These are phyloP conservation scores for Cyanoderma ruficeps DNA, from an alignment of 2,113 vertebrate genomes.

Conservation along the genomic window DNA sequence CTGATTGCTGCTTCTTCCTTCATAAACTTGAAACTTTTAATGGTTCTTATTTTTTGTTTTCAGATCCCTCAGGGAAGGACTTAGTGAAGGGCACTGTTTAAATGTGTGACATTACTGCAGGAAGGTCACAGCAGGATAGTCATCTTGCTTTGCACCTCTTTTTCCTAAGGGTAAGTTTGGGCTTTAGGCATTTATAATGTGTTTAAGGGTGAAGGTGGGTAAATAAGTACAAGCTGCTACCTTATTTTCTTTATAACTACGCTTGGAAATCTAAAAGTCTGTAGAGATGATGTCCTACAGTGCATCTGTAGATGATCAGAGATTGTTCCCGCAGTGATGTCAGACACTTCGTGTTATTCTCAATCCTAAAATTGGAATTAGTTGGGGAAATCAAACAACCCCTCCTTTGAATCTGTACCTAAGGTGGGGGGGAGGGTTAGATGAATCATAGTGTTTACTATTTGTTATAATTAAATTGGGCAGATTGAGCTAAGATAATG, in stretches of 20 bases:
- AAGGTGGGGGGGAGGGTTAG: neutral
- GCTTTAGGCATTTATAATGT: neutral
- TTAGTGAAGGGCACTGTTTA: conserved; percentile 56
- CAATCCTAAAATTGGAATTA: neutral
- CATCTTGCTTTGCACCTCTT: conserved; percentile 37
- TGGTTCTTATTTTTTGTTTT: conserved; percentile 9
- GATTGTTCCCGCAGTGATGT: neutral
- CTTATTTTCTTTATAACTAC: neutral
- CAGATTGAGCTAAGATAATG: neutral
- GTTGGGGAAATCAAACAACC: neutral
- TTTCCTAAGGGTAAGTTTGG: conserved; percentile 43
- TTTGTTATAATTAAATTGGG: neutral
- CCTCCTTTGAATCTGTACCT: neutral
- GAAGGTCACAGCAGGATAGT: conserved; percentile 37
- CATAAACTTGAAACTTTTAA: neutral
- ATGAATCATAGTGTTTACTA: neutral
- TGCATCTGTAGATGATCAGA: neutral
- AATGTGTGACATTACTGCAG: conserved; percentile 56
- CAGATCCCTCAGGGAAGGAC: conserved; percentile 60
- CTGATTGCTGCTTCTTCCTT: neutral
- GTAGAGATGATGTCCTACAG: neutral
- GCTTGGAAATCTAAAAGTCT: neutral
- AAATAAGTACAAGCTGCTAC: neutral
- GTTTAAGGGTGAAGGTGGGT: neutral
- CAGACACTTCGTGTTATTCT: neutral